Evolutionary conservation across 2,888 invertebrate species (phyloP), one percentile per base, ranked within the genome.

Genomic region (Neoaliturus tenellus): DNA sequence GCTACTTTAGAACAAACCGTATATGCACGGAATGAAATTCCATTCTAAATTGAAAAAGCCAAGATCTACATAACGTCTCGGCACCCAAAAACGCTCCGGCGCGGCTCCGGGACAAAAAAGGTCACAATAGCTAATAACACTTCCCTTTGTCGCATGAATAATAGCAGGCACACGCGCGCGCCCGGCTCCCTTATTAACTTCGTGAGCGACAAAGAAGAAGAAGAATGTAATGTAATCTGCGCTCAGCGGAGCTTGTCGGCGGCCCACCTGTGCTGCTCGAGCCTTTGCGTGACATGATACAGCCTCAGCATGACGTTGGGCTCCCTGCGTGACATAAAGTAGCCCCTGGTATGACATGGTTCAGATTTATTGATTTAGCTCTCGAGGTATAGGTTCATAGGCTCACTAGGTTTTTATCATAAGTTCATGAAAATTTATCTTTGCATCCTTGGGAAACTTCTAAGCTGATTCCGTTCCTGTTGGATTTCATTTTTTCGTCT

Each of bases 141-240:
- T 41, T 10, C 20, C 44, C 75, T 75, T 75, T 75, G 75, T 75
- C 75, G 75, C 75, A 17, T 25, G 44, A 44, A 75, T 44, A 75
- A 44, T 48, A 75, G 48, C 44, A 44, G 41, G 75, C 75, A 41
- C 75, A 48, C 35, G 71, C 75, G 75, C 75, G 35, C 23, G 69
- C 25, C 17, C 75, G 75, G 71, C 28, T 28, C 75, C 39, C 78
- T 78, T 55, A 78, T 78, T 78, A 35, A 78, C 78, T 78, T 78
- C 78, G 78, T 78, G 78, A 78, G 78, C 55, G 78, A 78, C 78
- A 78, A 78, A 78, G 78, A 48, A 55, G 33, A 48, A 33, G 78
- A 78, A 55, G 78, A 78, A 78, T 78, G 78, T 35, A 78, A 55
- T 55, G 78, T 78, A 78, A 78, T 78, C 78, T 78, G 78, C 31